phyloP scores from a whole-genome alignment of 2,797 vertebrate genomes.

The Thaleichthys pacificus region DNA sequence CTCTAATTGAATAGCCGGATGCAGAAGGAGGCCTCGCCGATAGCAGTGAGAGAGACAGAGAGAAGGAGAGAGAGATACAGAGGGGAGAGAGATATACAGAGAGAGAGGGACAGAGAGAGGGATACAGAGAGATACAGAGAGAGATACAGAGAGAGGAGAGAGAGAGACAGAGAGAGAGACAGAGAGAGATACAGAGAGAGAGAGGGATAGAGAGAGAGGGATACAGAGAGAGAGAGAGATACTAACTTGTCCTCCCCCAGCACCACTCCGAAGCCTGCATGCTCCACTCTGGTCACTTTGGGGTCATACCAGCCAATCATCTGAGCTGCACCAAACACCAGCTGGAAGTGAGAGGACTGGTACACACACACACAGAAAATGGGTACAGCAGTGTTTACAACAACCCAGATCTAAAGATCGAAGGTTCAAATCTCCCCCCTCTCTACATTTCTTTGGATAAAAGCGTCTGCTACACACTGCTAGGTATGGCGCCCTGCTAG shows the following conservation, averaged over 20 bases:
- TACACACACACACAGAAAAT: background rate
- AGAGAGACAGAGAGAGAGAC: too few relatives aligned
- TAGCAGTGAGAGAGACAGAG: background rate
- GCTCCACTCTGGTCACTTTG: conserved; percentile 84
- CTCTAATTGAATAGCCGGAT: too few relatives aligned
- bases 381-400: background rate
- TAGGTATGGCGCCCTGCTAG: too few relatives aligned
- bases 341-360: conserved; percentile 86
- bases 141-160: background rate
- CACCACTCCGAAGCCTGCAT: conserved; percentile 93
- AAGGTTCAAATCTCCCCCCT: background rate
- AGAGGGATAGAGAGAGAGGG: background rate
- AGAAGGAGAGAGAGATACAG: background rate
- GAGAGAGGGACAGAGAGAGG: background rate
- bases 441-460: background rate
- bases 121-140: too few relatives aligned
- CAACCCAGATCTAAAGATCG: too few relatives aligned
- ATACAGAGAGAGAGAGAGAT: background rate
- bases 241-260: conserved; percentile 89
- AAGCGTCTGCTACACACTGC: too few relatives aligned
- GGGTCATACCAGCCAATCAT: conserved; percentile 96
- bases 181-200: background rate
- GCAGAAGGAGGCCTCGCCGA: too few relatives aligned
- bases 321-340: conserved; percentile 86
- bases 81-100: background rate